Base-by-base conservation (phyloP, 2,888 invertebrate species). In the Volucella bombylans region DNA sequence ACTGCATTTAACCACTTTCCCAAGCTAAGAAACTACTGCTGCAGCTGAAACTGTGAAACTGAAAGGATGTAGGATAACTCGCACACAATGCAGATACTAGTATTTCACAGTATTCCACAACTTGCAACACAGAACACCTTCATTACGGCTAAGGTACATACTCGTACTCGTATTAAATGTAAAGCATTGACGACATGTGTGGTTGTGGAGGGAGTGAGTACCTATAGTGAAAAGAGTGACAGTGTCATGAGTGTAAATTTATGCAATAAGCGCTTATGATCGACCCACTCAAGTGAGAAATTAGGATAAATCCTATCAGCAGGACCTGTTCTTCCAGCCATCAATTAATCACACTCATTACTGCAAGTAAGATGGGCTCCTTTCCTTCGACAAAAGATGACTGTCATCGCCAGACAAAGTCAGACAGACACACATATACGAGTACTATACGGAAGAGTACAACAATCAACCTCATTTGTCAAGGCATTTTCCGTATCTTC, bases 311-410 rank as follows among this genome's bases (percentile, higher is more conserved):
- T 73, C 78, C 82, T 64, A 74, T 79, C 74, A 69, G 39, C 15
- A 31, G 64, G 77, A 18, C 47, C 41, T 76, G 23, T 68, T 62
- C 73, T 52, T 55, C 52, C 31, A 31, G 49, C 49, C 38, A 71
- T 67, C 80, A 80, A 83, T 80, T 83, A 83, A 80, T 83, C 83
- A 82, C 62, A 82, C 73, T 79, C 79, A 68, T 78, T 78, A 72
- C 62, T 68, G 47, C 31, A 38, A 55, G 47, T 55, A 61, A 72
- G 59, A 77, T 49, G 68, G 41, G 55, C 72, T 72, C 52, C 52
- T 64, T 73, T 39, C 31, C 31, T 31, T 31, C 31, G 31, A 31
- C 31, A 31, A 31, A 31, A 31, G 78, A 69, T 49, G 49, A 72
- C 59, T 83, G 83, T 83, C 83, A 80, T 61, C 49, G 41, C 18